A percentile compares a stretch with the other conserved stretches of the same genome.
phyloP scores from a whole-genome alignment of 2,113 vertebrate species.

The Electrona antarctica region DNA sequence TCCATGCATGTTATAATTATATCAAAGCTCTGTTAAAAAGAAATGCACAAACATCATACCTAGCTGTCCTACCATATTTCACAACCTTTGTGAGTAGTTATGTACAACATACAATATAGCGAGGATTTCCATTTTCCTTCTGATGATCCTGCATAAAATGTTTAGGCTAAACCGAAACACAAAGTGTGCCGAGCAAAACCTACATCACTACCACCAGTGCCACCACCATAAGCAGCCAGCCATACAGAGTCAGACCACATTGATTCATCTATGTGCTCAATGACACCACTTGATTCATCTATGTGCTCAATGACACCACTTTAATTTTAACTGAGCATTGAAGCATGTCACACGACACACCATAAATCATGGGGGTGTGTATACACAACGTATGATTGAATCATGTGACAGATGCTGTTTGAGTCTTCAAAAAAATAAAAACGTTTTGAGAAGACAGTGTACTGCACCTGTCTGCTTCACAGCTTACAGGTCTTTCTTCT shows the following conservation, averaged over 20 bases:
- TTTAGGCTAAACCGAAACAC: slow-evolving; percentile 12
- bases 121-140: slow-evolving; percentile 12
- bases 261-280: slow-evolving; percentile 34
- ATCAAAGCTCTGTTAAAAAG: neutral
- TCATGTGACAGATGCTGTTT: slow-evolving; percentile 12
- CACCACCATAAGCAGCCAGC: neutral
- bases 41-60: slow-evolving; percentile 9
- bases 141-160: slow-evolving; percentile 17
- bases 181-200: slow-evolving; percentile 10
- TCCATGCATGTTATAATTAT: neutral
- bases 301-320: slow-evolving; percentile 24
- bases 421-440: slow-evolving; percentile 31
- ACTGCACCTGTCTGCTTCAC: slow-evolving; percentile 56
- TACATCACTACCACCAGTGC: neutral
- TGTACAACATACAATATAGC: slow-evolving; percentile 25
- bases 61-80: neutral
- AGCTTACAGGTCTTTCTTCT: slow-evolving; percentile 46
- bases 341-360: slow-evolving; percentile 21
- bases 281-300: slow-evolving; percentile 36
- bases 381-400: neutral
- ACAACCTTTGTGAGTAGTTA: neutral
- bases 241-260: neutral
- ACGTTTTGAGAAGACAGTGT: slow-evolving; percentile 13
- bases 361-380: slow-evolving; percentile 24
- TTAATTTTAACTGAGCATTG: slow-evolving; percentile 13